These are phyloP conservation scores for Choristoneura fumiferana DNA, from an alignment of 1,140 invertebrate genomes.

Conservation along the genomic window DNA sequence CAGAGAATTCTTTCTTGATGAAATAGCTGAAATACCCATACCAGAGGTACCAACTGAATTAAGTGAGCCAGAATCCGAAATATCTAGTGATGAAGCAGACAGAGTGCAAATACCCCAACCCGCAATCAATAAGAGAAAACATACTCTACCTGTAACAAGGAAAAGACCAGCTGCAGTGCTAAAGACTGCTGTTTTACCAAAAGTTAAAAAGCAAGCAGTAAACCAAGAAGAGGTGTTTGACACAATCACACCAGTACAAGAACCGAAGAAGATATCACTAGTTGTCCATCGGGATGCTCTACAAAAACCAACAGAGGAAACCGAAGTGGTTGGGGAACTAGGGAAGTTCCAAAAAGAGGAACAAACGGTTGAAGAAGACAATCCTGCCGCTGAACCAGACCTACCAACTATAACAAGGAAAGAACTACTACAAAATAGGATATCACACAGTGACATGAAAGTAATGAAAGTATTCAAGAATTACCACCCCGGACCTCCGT, in stretches of 20 bases:
- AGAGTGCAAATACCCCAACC: conserved; percentile 57
- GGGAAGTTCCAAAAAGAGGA: conserved; percentile 65
- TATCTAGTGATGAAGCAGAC: conserved; percentile 85
- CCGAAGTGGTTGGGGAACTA: conserved; percentile 56
- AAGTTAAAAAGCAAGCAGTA: conserved; percentile 65
- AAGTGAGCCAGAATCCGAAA: conserved; percentile 87
- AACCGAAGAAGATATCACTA: conserved; percentile 82
- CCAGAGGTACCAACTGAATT: conserved; percentile 22
- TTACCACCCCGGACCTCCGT: conserved; percentile 89
- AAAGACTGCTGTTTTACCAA: conserved; percentile 42
- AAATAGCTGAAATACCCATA: conserved; percentile 29
- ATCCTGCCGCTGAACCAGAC: conserved; percentile 41
- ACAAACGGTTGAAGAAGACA: conserved; percentile 40
- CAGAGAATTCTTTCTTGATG: conserved; percentile 47
- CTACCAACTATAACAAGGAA: conserved; percentile 81
- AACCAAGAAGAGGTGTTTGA: conserved; percentile 85
- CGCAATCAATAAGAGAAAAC: conserved; percentile 79
- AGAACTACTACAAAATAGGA: conserved; percentile 83
- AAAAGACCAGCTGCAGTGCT: conserved; percentile 83
- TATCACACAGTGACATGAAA: conserved; percentile 87
- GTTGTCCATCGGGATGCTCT: conserved; percentile 76
- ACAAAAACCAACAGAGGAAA: conserved; percentile 49
- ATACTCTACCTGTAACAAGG: conserved; percentile 78
- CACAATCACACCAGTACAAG: conserved; percentile 68
- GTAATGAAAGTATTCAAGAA: conserved; percentile 91